Evolutionary conservation across 2,113 vertebrate species (phyloP).

Genomic region (Centrocercus urophasianus): DNA sequence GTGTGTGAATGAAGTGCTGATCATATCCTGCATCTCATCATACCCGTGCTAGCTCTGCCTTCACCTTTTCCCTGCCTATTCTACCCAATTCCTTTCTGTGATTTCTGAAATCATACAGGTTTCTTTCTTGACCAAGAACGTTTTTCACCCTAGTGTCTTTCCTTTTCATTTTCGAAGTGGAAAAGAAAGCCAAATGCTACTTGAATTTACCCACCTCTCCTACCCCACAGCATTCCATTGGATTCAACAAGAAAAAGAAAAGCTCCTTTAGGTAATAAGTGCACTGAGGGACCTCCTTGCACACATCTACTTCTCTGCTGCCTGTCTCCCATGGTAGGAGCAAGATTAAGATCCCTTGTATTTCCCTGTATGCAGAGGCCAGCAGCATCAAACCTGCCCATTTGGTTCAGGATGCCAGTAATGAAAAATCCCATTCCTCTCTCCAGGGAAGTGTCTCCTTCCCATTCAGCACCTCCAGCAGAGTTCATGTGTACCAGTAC

Average conservation of each 20-base stretch:
- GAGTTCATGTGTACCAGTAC: not conserved
- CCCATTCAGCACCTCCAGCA: not conserved
- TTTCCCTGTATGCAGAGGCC: not conserved
- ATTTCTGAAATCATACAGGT: not conserved
- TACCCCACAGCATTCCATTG: not conserved
- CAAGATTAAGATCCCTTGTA: too few relatives aligned
- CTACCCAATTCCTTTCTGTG: not conserved
- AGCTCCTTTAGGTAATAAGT: not conserved
- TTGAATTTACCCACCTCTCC: not conserved
- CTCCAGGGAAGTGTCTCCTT: not conserved
- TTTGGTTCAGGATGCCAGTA: not conserved
- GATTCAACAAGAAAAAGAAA: not conserved
- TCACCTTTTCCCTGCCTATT: rapidly evolving
- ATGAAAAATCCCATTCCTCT: not conserved
- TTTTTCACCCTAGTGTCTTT: not conserved
- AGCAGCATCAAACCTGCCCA: not conserved
- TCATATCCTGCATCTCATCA: not conserved
- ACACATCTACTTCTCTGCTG: not conserved
- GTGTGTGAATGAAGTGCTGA: rapidly evolving
- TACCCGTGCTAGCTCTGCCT: not conserved
- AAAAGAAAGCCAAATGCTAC: not conserved
- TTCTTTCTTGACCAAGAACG: rapidly evolving
- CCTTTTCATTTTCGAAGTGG: not conserved
- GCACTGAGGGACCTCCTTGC: not conserved
- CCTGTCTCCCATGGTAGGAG: not conserved